Evolutionary conservation across 1,140 invertebrate species (phyloP).

Genomic region (Agrilus planipennis): DNA sequence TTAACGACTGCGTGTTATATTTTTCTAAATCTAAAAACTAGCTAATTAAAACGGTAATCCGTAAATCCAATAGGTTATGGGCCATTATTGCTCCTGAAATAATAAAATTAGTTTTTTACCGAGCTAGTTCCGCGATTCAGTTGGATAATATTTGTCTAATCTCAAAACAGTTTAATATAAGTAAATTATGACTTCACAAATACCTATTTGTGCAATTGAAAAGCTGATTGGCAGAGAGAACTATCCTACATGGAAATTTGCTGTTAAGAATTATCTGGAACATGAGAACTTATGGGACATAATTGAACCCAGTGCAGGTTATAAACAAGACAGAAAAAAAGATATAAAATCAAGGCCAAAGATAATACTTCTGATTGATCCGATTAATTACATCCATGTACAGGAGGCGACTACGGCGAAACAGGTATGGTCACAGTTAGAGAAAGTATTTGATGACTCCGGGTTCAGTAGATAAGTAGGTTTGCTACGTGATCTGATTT

Average conservation of each 20-base stretch:
- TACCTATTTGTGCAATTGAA: too few relatives aligned
- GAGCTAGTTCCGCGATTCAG: too few relatives aligned
- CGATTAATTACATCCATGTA: constrained; percentile 25
- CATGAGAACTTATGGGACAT: constrained; percentile 23
- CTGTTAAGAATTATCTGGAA: constrained; percentile 25
- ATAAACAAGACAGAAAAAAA: constrained; percentile 17
- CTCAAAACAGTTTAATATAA: too few relatives aligned
- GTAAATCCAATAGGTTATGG: too few relatives aligned
- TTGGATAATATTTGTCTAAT: too few relatives aligned
- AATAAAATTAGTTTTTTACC: too few relatives aligned
- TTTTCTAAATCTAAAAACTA: too few relatives aligned
- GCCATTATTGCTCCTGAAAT: too few relatives aligned
- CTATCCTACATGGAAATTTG: constrained; percentile 26
- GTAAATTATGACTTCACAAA: too few relatives aligned
- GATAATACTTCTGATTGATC: constrained; percentile 27
- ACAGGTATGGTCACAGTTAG: constrained; percentile 24
- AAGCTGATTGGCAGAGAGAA: constrained; percentile 25
- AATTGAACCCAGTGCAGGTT: constrained; percentile 17
- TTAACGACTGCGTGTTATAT: too few relatives aligned
- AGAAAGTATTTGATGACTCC: constrained; percentile 25
- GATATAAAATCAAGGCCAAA: constrained; percentile 21
- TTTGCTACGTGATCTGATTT: constrained; percentile 22
- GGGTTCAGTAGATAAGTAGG: constrained; percentile 29
- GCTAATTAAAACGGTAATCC: too few relatives aligned
- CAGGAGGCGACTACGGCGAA: constrained; percentile 14